Base-by-base conservation (phyloP, 2,888 invertebrate species). In the Clivina fossor region DNA sequence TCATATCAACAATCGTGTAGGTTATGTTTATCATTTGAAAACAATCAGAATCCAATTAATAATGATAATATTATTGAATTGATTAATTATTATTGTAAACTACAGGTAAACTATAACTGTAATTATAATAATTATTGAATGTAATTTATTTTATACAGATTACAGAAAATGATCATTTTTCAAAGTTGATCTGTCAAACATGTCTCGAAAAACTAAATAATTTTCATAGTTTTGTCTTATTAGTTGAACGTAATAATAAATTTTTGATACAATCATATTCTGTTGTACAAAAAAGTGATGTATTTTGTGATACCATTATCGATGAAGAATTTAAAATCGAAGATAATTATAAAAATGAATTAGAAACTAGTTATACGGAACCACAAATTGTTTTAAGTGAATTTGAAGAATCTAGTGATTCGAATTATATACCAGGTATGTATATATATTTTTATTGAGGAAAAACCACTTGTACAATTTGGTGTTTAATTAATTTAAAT, bases 381-480 rank as follows among this genome's bases (percentile, higher is more conserved):
- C 43, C 51, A 22, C 32, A 51, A 43, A 28, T 53, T 11, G 44
- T 44, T 40, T 50, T 50, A 30, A 30, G 30, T 18, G 50, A 53
- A 35, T 43, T 19, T 16, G 43, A 33, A 16, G 43, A 43, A 22
- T 51, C 33, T 13, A 15, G 7, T 48, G 26, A 24, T 48, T 20
- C 24, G 26, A 48, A 37, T 11, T 30, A 18, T 15, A 28, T 15
- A 44, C n/a, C 26, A 44, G 24, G 41, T 24, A 41, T 9, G n/a
- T n/a, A n/a, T n/a, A n/a, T n/a, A n/a, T n/a, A n/a, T n/a, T n/a
- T n/a, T n/a, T n/a, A n/a, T n/a, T n/a, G n/a, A n/a, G n/a, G n/a
- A n/a, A n/a, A n/a, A n/a, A n/a, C n/a, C n/a, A n/a, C n/a, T n/a
- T n/a, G n/a, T n/a, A n/a, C n/a, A n/a, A n/a, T n/a, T n/a, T n/a